These are phyloP conservation scores for Heloderma charlesbogerti DNA, from an alignment of 2,113 vertebrate species.

Conservation along the genomic window DNA sequence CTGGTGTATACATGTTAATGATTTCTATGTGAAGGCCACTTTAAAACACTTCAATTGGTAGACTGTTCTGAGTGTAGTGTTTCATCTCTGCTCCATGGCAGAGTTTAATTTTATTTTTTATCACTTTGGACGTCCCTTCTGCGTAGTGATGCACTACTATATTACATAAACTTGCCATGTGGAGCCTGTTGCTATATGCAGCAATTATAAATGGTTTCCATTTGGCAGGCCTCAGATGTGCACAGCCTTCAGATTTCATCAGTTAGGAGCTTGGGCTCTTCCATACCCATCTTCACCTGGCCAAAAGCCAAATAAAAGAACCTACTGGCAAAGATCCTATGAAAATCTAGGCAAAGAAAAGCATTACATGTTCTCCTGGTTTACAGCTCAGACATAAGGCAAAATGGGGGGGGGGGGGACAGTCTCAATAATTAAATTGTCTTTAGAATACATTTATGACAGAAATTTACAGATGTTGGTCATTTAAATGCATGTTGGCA, in stretches of 20 bases:
- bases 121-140: neutral
- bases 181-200: neutral
- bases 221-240: neutral
- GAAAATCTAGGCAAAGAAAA: neutral
- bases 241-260: neutral
- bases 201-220: neutral
- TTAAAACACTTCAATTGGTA: neutral
- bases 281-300: neutral
- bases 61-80: neutral
- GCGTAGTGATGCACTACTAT: neutral
- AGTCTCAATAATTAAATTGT: conserved; percentile 53
- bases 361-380: neutral
- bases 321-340: neutral
- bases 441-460: conserved; percentile 34
- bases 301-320: neutral
- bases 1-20: neutral
- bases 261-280: neutral
- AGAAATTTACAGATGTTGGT: conserved; percentile 50
- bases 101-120: too few relatives aligned
- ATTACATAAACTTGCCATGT: neutral
- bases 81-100: too few relatives aligned
- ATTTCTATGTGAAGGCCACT: neutral
- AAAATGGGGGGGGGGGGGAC: neutral
- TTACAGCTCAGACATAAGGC: neutral
- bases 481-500: conserved; percentile 47